These are phyloP conservation scores for Eupithecia subfuscata DNA, from an alignment of 2,888 invertebrate species.

Conservation along the genomic window DNA sequence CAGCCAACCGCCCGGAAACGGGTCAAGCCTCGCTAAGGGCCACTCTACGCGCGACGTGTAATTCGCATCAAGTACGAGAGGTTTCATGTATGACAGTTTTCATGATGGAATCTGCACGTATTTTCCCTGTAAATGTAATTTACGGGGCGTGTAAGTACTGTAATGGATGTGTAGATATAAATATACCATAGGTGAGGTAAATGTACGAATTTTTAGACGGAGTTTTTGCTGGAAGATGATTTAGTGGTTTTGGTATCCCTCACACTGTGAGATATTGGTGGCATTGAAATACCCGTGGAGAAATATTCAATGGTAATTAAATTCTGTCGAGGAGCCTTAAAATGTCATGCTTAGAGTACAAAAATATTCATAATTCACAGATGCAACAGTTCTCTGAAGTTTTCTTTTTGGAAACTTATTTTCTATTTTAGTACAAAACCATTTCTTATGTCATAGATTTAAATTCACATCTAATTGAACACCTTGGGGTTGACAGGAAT, in stretches of 20 bases:
- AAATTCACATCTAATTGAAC: not conserved
- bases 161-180: not conserved
- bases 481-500: not conserved
- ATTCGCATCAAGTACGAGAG: constrained; percentile 52
- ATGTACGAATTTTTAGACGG: not conserved
- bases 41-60: constrained; percentile 48
- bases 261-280: too few relatives aligned
- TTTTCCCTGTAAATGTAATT: constrained; percentile 37
- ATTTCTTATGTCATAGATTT: not conserved
- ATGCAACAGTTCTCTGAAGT: not conserved
- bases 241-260: not conserved
- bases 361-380: too few relatives aligned
- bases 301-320: not conserved
- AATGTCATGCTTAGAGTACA: not conserved
- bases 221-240: not conserved
- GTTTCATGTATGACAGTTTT: constrained; percentile 52
- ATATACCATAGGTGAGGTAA: constrained; percentile 4
- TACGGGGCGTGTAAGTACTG: constrained; percentile 28
- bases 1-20: constrained; percentile 54
- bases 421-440: not conserved
- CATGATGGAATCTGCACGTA: constrained; percentile 42
- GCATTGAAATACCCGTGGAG: not conserved
- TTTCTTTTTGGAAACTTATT: not conserved
- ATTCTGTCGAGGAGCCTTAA: not conserved
- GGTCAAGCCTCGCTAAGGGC: constrained; percentile 62